Conservation (phyloP, 2,888 invertebrate species). For the Ornithoptera priamus region DNA sequence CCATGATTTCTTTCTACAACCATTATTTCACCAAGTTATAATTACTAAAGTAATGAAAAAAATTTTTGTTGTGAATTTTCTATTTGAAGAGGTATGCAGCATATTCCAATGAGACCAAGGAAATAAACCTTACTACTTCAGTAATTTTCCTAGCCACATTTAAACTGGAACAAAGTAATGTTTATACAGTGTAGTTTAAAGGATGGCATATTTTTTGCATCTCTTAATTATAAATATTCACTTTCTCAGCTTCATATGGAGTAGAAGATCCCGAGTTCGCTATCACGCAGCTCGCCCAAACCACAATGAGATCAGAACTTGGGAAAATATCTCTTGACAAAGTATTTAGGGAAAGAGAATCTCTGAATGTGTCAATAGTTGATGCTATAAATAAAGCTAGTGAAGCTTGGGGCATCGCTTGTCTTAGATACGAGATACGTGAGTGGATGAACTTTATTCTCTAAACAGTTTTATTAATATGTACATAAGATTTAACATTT, state of each 20-base stretch:
- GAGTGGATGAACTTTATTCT: constrained; percentile 40
- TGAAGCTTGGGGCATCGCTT: constrained; percentile 98
- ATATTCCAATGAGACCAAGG: no score
- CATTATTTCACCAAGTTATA: no score
- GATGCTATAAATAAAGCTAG: constrained; percentile 98
- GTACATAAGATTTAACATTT: neutral
- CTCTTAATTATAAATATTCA: neutral
- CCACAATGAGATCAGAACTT: constrained; percentile 99
- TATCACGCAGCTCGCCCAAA: constrained; percentile 98
- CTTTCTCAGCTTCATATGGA: constrained; percentile 90
- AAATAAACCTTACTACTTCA: no score
- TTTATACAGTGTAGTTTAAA: no score
- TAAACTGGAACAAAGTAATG: no score
- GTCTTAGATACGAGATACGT: constrained; percentile 87
- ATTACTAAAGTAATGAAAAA: no score
- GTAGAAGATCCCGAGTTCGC: constrained; percentile 99
- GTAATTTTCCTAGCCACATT: no score
- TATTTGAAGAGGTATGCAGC: no score
- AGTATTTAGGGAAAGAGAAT: constrained; percentile 97
- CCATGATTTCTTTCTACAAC: no score
- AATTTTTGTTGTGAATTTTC: no score
- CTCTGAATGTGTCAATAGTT: constrained; percentile 95
- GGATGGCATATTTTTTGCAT: neutral
- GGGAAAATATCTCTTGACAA: constrained; percentile 98
- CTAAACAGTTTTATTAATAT: neutral